Evolutionary conservation across 2,888 invertebrate genomes (phyloP), one percentile per base, ranked within the genome.

Genomic region (Tipula unca): DNA sequence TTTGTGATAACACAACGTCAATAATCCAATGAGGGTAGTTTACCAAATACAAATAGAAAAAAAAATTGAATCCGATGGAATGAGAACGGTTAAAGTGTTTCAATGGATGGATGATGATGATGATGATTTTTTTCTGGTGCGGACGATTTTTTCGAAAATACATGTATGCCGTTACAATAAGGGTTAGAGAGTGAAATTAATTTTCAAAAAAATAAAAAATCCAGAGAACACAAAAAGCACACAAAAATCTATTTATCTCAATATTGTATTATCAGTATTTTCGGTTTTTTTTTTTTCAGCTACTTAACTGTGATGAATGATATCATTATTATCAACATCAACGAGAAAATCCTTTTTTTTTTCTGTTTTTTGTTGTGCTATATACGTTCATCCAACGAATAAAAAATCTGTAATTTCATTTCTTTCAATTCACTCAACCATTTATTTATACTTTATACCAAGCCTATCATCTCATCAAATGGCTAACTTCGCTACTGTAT

Each of bases 231-330:
- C 25, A 69, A 69, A 69, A 69, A 69, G 69, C 69, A 25, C 69
- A 69, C 69, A 69, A 69, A 69, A 69, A 69, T 69, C 69, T 69
- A 69, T 69, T 69, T 69, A 69, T 69, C 69, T 69, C 69, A 69
- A 69, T 69, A 69, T 69, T 69, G 69, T 69, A 69, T 69, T 69
- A 69, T 69, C 69, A 25, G 69, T 69, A 69, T 25, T 69, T 69
- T 69, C 25, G 69, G 48, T n/a, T 69, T 48, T 48, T 48, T 48
- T 48, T 17, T 48, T 69, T 69, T 69, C 69, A 69, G 69, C 69
- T 69, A 69, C 69, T 69, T 69, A 69, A 69, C 69, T 69, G 69
- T 69, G 69, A 69, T 69, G 69, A 69, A 69, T 69, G 69, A 69
- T 69, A 69, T 69, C 69, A 69, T 69, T 69, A 69, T 69, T 69